Evolutionary conservation across 2,113 vertebrate genomes (phyloP).

Genomic region (Proteles cristata): DNA sequence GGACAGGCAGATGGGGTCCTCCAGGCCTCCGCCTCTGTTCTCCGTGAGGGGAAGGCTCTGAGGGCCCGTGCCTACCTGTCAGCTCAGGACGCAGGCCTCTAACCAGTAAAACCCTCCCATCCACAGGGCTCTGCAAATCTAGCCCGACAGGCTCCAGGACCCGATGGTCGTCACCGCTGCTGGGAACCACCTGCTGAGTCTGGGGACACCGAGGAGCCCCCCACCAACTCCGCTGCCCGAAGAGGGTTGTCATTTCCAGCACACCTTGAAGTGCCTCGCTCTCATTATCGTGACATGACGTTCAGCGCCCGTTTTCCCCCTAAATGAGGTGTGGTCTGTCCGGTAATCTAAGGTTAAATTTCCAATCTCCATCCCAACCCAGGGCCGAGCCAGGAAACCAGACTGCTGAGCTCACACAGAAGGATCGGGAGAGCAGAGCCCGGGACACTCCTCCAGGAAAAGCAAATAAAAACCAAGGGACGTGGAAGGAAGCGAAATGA

Average conservation of each 20-base stretch:
- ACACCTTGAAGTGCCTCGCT: rapidly evolving
- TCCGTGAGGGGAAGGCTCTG: not conserved
- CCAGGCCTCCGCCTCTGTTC: not conserved
- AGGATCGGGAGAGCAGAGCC: rapidly evolving
- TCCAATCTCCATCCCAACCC: not conserved
- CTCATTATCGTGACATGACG: rapidly evolving
- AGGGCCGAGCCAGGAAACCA: not conserved
- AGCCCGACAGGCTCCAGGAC: rapidly evolving
- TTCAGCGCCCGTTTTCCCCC: not conserved
- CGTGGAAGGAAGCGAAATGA: rapidly evolving
- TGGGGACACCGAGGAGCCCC: not conserved
- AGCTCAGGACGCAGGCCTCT: too few relatives aligned
- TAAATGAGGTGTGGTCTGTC: not conserved
- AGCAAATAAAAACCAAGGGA: not conserved
- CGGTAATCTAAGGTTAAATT: not conserved
- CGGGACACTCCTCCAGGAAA: not conserved
- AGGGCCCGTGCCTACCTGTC: not conserved
- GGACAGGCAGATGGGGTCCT: rapidly evolving
- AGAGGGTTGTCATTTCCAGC: not conserved
- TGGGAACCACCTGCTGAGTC: not conserved
- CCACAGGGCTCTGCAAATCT: not conserved
- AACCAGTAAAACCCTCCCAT: not conserved
- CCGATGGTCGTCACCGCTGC: not conserved
- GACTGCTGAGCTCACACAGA: too few relatives aligned
- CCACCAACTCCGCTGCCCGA: not conserved